Evolutionary conservation across 2,797 vertebrate genomes (phyloP), one percentile per base, ranked within the genome.

Genomic region (Discoglossus pictus): DNA sequence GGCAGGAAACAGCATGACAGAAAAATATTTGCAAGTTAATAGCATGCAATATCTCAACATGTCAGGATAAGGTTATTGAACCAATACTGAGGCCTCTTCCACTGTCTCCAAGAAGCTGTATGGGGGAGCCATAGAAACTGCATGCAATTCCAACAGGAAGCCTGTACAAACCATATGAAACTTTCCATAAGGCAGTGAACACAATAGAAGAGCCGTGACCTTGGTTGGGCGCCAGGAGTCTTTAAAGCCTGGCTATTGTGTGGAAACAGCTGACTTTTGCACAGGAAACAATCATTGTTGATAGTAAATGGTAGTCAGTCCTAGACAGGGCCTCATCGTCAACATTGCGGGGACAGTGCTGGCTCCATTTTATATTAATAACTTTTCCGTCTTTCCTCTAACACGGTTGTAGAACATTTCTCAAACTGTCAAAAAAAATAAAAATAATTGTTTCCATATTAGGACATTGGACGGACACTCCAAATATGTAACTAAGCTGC

Each of bases 251-350:
- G 61, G 25, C 78, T 76, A 77, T 80, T 85, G 79, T 84, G 53
- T 75, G 66, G 83, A 85, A 85, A 80, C 86, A 90, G 86, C 86
- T 89, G 88, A 89, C 82, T 81, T 80, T 81, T 84, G 82, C 72
- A 81, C 79, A 88, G 90, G 90, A 92, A 89, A 78, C 81, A 81
- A 81, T 87, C 77, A 74, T 46, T 68, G 66, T 65, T 80, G 80
- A 76, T 83, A 77, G 68, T 74, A 65, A 74, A 77, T 73, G 62
- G 69, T 68, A 68, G 63, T 67, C 46, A 61, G 43, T 65, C 18
- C 51, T 52, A 61, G 69, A 63, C 43, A 36, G 52, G 53, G 52
- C 60, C 52, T 70, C 51, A 72, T 61, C 67, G 48, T 76, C 61
- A 61, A 68, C 51, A 42, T 23, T 58, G 61, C 62, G 55, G 39